Conservation (phyloP, 2,113 vertebrate species). For the Prunella himalayana region DNA sequence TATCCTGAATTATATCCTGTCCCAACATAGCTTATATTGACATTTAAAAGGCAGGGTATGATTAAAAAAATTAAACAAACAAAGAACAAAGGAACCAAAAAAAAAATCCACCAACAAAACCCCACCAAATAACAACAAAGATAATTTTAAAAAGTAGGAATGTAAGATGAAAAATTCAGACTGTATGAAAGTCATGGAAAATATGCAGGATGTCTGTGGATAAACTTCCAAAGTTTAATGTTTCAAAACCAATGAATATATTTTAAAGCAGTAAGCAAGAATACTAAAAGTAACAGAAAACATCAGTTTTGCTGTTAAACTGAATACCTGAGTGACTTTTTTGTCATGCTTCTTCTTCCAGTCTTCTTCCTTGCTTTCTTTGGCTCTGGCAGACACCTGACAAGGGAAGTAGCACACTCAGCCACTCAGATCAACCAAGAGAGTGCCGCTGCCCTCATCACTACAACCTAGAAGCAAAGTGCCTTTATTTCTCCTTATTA, state of each 20-base stretch:
- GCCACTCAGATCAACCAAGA: not conserved
- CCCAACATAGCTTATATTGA: not conserved
- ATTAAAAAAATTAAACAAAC: not conserved
- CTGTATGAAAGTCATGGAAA: not conserved
- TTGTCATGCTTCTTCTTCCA: not conserved
- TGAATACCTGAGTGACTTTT: not conserved
- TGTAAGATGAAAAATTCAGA: not conserved
- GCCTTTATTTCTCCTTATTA: not conserved
- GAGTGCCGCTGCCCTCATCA: accelerated
- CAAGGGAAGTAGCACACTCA: not conserved
- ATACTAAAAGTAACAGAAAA: not conserved
- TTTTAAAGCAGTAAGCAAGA: not conserved
- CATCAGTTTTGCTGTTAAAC: not conserved
- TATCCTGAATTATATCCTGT: not conserved
- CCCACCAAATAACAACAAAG: not conserved
- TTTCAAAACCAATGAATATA: not conserved
- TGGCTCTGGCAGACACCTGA: not conserved
- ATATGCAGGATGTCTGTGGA: not conserved
- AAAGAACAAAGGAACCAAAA: not conserved
- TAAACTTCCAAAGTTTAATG: not conserved
- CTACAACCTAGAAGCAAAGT: accelerated
- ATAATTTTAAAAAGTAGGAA: not conserved
- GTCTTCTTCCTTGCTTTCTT: not conserved
- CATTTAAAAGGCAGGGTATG: not conserved
- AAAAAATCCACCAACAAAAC: not conserved